Base-by-base conservation (phyloP, 2,113 vertebrate genomes). In the Cepphus grylle region DNA sequence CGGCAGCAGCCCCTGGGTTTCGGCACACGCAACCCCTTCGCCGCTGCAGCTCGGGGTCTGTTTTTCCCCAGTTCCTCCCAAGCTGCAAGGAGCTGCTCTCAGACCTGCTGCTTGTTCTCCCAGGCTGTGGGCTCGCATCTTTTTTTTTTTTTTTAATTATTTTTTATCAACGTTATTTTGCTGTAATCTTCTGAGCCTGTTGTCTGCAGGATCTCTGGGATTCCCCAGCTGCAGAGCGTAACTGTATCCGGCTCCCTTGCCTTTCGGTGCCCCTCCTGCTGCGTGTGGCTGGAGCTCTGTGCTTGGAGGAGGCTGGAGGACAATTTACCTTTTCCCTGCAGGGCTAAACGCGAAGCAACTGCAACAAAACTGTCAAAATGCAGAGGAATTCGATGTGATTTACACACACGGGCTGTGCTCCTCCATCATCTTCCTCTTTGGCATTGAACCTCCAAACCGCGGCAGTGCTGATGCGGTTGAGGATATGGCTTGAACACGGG, bases 361-460 rank as follows among this genome's bases (percentile, higher is more conserved):
- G 73, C 47, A 18, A 21, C 47, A 26, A 56, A 69, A 5, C 11
- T 40, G 34, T 53, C 17, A 12, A 59, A 43, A 26, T 1, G 4
- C 30, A 5, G 43, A 40, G 22, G 12, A 14, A 1, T 63, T 34
- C 0, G 1, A 5, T 34, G 79, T 2, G 36, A 21, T 43, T 30
- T 23, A 25, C 19, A 30, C 25, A 9, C 9, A 1, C 3, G 52
- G 45, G 2, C 9, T 8, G 13, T 14, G n/a, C 13, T 43, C 34
- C 21, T 42, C 59, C 50, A 27, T 55, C 36, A 2, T 50, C 58
- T 36, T 61, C 47, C 59, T 67, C 36, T 23, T 26, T 7, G 1
- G 25, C 18, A 8, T 1, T 16, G 66, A 38, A 8, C n/a, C 42
- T 23, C 49, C 5, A 0, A 47, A 27, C n/a, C 0, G 0, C 0